Conservation (phyloP, 2,113 vertebrate genomes). For the Crotophaga sulcirostris region DNA sequence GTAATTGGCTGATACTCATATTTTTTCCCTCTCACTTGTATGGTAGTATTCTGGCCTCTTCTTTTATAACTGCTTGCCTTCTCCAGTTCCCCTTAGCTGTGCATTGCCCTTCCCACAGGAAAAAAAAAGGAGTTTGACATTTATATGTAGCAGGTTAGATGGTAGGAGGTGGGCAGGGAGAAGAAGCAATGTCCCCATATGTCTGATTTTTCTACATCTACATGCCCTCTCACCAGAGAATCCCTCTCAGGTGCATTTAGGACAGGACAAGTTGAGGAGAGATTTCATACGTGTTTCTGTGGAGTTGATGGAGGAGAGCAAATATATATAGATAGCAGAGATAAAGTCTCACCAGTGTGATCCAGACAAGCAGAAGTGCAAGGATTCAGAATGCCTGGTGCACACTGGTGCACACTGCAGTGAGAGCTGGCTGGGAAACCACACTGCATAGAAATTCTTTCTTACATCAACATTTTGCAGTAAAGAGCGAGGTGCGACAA, state of each 20-base stretch:
- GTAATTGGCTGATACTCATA: not conserved
- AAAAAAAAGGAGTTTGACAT: not conserved
- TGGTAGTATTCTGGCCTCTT: not conserved
- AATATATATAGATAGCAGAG: not conserved
- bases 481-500: not conserved
- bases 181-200: not conserved
- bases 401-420: not conserved
- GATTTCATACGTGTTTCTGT: not conserved
- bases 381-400: not conserved
- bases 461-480: not conserved
- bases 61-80: not conserved
- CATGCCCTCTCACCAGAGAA: not conserved
- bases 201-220: not conserved
- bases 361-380: not conserved
- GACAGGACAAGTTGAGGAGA: not conserved
- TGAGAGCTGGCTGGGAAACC: not conserved
- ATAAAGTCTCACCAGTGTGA: not conserved
- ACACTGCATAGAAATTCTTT: not conserved
- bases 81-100: not conserved
- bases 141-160: not conserved
- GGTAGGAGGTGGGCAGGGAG: not conserved
- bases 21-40: not conserved
- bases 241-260: not conserved
- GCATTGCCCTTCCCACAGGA: not conserved
- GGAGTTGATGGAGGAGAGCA: not conserved